A percentile compares a stretch with the other conserved stretches of the same genome.
Conservation (phyloP, 2,888 invertebrate species). For the Hypomecis atomaria region DNA sequence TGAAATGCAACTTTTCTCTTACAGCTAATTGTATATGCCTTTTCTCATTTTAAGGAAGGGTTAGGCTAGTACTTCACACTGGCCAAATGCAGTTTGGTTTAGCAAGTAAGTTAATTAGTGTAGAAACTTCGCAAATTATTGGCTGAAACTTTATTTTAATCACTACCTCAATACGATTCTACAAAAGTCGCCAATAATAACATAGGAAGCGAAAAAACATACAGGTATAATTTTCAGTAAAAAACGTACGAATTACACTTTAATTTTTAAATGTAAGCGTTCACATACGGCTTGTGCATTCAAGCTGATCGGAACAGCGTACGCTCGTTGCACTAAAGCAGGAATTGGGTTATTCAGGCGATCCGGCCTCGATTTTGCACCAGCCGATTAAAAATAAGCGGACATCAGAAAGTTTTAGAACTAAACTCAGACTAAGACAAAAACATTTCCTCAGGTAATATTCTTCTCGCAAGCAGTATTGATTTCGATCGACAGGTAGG, state of each 20-base stretch:
- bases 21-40: too few relatives aligned
- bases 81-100: not conserved
- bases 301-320: constrained; percentile 33
- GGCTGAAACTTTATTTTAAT: too few relatives aligned
- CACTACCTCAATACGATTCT: too few relatives aligned
- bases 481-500: constrained; percentile 56
- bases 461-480: constrained; percentile 46
- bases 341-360: constrained; percentile 26
- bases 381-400: not conserved
- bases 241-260: not conserved
- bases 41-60: too few relatives aligned
- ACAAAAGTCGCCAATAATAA: not conserved
- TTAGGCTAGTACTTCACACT: too few relatives aligned
- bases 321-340: constrained; percentile 21
- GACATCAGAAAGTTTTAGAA: not conserved
- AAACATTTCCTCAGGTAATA: not conserved
- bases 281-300: constrained; percentile 31
- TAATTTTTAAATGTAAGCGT: constrained; percentile 1
- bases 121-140: too few relatives aligned
- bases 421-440: not conserved
- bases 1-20: too few relatives aligned
- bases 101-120: not conserved
- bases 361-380: constrained; percentile 13
- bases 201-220: not conserved
- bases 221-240: not conserved